Conservation (phyloP, 2,888 invertebrate genomes). For the Atethmia centrago region DNA sequence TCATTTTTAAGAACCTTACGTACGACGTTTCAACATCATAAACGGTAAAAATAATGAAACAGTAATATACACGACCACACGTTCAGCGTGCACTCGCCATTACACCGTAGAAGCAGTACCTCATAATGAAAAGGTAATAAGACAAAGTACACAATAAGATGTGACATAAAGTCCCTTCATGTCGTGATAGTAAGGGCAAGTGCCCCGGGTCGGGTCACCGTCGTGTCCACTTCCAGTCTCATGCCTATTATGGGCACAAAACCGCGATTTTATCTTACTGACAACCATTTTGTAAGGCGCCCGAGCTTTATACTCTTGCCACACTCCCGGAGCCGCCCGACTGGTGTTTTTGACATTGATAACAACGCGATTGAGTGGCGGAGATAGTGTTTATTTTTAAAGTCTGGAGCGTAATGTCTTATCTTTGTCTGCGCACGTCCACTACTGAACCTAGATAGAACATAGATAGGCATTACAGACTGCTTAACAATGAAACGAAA, state of each 20-base stretch:
- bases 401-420: background rate
- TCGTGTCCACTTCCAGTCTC: constrained; percentile 73
- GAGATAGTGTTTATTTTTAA: constrained; percentile 35
- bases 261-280: constrained; percentile 76
- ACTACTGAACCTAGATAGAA: constrained; percentile 8
- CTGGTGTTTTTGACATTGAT: constrained; percentile 57
- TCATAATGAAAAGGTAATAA: constrained; percentile 59
- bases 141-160: constrained; percentile 69
- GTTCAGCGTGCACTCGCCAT: constrained; percentile 17
- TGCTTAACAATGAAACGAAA: constrained; percentile 5
- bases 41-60: background rate
- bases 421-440: background rate
- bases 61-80: constrained; percentile 1
- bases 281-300: constrained; percentile 71
- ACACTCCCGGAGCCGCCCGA: constrained; percentile 39
- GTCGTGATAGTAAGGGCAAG: constrained; percentile 76
- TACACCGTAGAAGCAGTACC: constrained; percentile 18
- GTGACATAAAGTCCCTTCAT: constrained; percentile 69
- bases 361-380: constrained; percentile 41
- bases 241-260: constrained; percentile 71
- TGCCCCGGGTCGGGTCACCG: constrained; percentile 71
- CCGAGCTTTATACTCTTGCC: constrained; percentile 59
- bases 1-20: background rate
- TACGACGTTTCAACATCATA: background rate
- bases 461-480: background rate